Conservation (phyloP, 1,140 invertebrate genomes). For the Globodera rostochiensis region DNA sequence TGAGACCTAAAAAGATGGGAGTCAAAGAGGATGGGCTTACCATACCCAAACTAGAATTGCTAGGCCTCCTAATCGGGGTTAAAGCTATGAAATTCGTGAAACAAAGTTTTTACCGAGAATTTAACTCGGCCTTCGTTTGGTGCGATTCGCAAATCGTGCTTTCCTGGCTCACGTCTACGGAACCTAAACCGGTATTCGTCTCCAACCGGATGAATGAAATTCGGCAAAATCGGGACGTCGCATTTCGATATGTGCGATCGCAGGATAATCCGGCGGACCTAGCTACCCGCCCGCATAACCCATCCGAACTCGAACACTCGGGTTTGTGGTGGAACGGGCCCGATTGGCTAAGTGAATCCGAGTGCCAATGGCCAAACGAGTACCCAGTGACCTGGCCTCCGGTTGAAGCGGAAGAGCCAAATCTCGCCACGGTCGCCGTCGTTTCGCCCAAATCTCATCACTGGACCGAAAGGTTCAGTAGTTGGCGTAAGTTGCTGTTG, state of each 20-base stretch:
- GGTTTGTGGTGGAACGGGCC: constrained; percentile 24
- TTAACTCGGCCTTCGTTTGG: background rate
- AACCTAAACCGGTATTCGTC: background rate
- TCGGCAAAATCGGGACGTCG: background rate
- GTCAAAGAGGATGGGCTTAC: constrained; percentile 6
- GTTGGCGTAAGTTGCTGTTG: background rate
- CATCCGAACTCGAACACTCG: background rate
- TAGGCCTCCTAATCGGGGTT: background rate
- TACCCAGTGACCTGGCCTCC: background rate
- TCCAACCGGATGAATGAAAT: background rate
- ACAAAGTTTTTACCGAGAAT: background rate
- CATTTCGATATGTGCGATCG: constrained; percentile 36
- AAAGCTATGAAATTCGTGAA: background rate
- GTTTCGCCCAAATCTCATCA: too few relatives aligned
- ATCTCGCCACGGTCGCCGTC: background rate
- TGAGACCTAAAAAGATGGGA: background rate
- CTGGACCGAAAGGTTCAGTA: background rate
- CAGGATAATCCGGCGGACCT: constrained; percentile 35
- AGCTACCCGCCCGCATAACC: background rate
- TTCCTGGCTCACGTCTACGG: background rate
- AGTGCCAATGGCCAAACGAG: background rate
- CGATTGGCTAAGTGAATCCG: background rate
- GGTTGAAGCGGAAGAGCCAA: background rate
- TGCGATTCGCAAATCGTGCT: background rate
- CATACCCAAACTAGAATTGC: background rate